Conservation (phyloP, 2,888 invertebrate genomes). For the Podabrus alpinus region DNA sequence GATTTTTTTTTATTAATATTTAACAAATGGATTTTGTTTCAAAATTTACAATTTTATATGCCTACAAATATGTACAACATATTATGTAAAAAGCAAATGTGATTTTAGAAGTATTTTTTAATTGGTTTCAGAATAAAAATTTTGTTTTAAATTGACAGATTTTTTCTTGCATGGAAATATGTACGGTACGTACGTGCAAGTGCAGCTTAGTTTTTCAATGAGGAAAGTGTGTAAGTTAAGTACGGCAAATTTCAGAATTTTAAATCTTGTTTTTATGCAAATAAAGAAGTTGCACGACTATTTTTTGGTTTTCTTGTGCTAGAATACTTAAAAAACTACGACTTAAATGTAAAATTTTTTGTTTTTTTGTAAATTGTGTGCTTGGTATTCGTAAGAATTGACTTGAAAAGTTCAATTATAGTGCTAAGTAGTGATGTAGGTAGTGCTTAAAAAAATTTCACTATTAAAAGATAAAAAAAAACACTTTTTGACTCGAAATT, state of each 20-base stretch:
- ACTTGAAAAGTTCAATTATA: slow-evolving; percentile 29
- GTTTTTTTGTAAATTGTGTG: slow-evolving; percentile 19
- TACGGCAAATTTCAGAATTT: not conserved
- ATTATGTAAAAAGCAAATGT: not conserved
- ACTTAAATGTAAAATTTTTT: slow-evolving; percentile 25
- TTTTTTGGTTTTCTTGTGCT: slow-evolving; percentile 23
- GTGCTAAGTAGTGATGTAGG: slow-evolving; percentile 32
- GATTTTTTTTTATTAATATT: not conserved
- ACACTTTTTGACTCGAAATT: slow-evolving; percentile 29
- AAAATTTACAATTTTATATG: not conserved
- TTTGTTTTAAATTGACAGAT: not conserved
- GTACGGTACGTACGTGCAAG: not conserved
- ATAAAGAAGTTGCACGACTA: slow-evolving; percentile 15
- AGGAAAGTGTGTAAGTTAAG: not conserved
- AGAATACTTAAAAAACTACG: slow-evolving; percentile 13
- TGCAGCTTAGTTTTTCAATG: not conserved
- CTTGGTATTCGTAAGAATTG: slow-evolving; percentile 25
- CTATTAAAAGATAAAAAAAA: slow-evolving; percentile 30
- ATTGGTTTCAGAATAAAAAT: not conserved
- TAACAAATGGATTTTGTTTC: not conserved
- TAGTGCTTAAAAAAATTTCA: slow-evolving; percentile 35
- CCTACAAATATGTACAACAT: not conserved
- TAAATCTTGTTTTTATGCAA: slow-evolving; percentile 4
- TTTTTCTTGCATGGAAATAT: not conserved
- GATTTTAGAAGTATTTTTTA: not conserved